Evolutionary conservation across 2,888 invertebrate genomes (phyloP), one percentile per base, ranked within the genome.

Genomic region (Himalopsyche tibetana): DNA sequence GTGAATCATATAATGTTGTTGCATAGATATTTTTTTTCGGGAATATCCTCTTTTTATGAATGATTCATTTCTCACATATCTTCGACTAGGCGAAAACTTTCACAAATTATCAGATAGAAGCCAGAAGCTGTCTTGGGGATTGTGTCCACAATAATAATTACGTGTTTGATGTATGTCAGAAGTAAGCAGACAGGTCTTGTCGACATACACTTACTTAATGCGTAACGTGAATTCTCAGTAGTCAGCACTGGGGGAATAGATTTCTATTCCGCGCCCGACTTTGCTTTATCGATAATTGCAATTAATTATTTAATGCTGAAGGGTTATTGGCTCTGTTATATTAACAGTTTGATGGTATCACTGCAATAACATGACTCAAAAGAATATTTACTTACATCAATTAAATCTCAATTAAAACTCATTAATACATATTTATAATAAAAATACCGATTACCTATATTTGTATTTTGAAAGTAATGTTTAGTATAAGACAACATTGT

Each of bases 211-310:
- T 63, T 63, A 63, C 63, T 63, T 63, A 63, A 63, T 19, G 63
- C 63, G 63, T 63, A 63, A 63, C 28, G 63, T 8, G 15, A 63
- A 19, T 63, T 63, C 63, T 63, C 28, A 19, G 19, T 63, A 63
- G 63, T 63, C 63, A 11, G 63, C 11, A 63, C 28, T 19, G n/a
- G 19, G 83, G 74, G 83, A 79, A 83, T 69, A 79, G 79, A 83
- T 83, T 83, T 83, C 83, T 83, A 83, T 83, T 83, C 79, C 51
- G 74, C 74, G 74, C 51, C 74, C 51, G 38, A 83, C n/a, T 83
- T 51, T 51, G 83, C 74, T 28, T 55, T 19, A 15, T 19, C 28
- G 19, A 63, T 63, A 19, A 19, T 63, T 63, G 63, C 63, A 63
- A 63, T 63, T 63, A 63, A 63, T 63, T 63, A 63, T 63, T 63